Conservation (phyloP, 2,888 invertebrate species). For the Drosophila macrospina region DNA sequence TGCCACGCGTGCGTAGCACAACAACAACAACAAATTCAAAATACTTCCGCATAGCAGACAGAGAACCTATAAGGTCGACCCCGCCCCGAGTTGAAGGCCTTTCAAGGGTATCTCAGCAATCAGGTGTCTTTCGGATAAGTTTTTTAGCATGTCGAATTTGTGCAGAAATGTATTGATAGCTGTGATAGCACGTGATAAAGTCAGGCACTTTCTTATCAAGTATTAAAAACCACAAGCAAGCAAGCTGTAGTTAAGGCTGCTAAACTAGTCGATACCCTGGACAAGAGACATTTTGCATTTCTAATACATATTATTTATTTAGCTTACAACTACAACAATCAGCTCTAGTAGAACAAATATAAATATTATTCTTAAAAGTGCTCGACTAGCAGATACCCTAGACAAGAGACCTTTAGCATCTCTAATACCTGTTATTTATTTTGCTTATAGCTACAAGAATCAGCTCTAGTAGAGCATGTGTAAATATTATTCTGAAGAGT, state of each 20-base stretch:
- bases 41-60: slow-evolving; percentile 14
- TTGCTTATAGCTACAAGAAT: too few relatives aligned
- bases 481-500: background rate
- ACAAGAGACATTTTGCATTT: background rate
- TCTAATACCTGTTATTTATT: too few relatives aligned
- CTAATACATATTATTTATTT: too few relatives aligned
- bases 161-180: slow-evolving; percentile 24
- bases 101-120: background rate
- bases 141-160: slow-evolving; percentile 16
- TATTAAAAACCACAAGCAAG: slow-evolving; percentile 2
- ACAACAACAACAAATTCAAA: background rate
- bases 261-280: slow-evolving; percentile 23
- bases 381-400: background rate
- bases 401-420: too few relatives aligned
- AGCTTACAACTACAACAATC: background rate
- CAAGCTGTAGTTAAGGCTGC: background rate
- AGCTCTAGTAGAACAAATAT: background rate
- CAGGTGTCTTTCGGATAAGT: slow-evolving; percentile 13
- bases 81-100: background rate
- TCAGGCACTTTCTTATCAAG: slow-evolving; percentile 37
- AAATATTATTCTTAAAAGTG: background rate
- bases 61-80: slow-evolving; percentile 1
- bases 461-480: background rate
- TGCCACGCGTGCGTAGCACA: slow-evolving; percentile 20
- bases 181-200: slow-evolving; percentile 38